Conservation (phyloP, 2,888 invertebrate genomes). For the Petrolisthes cinctipes region DNA sequence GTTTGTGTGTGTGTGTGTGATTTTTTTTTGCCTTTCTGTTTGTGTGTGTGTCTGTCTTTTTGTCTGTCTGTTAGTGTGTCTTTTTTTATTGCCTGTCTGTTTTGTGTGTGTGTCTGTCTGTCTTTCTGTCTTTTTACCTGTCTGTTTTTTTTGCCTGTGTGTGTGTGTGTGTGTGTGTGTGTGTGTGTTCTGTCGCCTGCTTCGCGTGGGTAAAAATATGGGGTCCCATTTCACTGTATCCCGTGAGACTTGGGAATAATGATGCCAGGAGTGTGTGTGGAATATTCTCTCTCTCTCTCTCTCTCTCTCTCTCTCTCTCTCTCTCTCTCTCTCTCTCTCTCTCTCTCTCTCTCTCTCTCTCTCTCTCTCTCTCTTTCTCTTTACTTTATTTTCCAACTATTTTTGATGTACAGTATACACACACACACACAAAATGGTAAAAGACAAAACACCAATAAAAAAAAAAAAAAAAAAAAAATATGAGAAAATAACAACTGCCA, state of each 20-base stretch:
- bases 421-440: not conserved
- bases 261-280: not conserved
- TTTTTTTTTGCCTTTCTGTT: not conserved
- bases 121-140: not conserved
- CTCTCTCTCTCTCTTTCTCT: conserved; percentile 20
- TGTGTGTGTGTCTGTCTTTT: not conserved
- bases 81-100: not conserved
- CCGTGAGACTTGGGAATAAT: not conserved
- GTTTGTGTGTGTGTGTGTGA: not conserved
- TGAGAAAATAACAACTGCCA: too few relatives aligned
- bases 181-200: not conserved
- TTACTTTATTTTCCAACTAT: not conserved
- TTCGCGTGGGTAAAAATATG: not conserved
- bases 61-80: not conserved
- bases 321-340: not conserved
- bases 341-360: conserved; percentile 18
- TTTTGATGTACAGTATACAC: not conserved
- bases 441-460: not conserved
- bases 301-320: not conserved
- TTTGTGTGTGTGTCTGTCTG: not conserved
- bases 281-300: not conserved
- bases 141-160: not conserved
- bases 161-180: not conserved
- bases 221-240: too few relatives aligned
- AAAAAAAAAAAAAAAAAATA: too few relatives aligned